Percentiles rank a stretch among this genome's conserved stretches.
These are phyloP conservation scores for Diplogasteroides magnus DNA, from an alignment of 1,140 invertebrate genomes.

Conservation along the genomic window DNA sequence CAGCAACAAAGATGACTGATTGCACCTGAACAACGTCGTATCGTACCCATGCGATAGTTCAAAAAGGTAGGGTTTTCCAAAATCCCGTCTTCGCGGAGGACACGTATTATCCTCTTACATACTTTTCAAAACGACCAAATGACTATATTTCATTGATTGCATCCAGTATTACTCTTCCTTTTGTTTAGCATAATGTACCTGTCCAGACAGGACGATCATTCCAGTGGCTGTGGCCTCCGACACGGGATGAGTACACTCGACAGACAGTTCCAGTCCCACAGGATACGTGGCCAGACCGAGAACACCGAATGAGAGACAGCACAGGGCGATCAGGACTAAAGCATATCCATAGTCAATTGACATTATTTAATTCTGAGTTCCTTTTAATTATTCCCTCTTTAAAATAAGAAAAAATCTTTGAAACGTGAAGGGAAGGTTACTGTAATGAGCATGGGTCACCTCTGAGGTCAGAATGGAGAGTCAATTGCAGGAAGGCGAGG, in stretches of 20 bases:
- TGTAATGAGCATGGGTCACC: not conserved
- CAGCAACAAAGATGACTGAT: no score
- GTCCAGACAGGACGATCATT: conserved; percentile 49
- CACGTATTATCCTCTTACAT: no score
- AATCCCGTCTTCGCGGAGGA: no score
- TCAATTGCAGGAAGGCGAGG: conserved; percentile 45
- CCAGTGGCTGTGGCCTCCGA: conserved; percentile 55
- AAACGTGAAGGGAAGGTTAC: not conserved
- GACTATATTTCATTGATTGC: not conserved
- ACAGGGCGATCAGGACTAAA: conserved; percentile 30
- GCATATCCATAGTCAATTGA: conserved; percentile 38
- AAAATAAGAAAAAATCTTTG: no score
- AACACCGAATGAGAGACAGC: conserved; percentile 50
- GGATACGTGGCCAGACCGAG: conserved; percentile 52
- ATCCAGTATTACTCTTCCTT: not conserved
- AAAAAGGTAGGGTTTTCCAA: no score
- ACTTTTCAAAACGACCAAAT: no score
- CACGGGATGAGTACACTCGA: conserved; percentile 53
- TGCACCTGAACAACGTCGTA: no score
- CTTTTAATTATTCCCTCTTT: no score
- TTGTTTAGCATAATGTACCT: conserved; percentile 33
- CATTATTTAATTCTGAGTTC: conserved; percentile 13
- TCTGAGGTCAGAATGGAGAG: not conserved
- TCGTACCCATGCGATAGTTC: no score
- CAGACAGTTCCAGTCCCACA: conserved; percentile 52